phyloP scores from a whole-genome alignment of 2,113 vertebrate species.

The Malurus cyaneus region DNA sequence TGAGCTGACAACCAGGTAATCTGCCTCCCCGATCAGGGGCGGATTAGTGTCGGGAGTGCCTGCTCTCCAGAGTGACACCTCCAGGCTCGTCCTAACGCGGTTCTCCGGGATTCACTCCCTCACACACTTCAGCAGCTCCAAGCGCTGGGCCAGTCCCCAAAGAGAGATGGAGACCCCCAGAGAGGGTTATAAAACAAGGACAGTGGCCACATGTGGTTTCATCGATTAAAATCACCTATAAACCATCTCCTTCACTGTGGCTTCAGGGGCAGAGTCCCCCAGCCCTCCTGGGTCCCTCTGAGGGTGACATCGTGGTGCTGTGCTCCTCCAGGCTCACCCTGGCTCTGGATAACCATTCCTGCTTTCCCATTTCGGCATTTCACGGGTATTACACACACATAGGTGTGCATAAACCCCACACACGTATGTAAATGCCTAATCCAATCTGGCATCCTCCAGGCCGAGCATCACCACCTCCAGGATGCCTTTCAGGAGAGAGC shows the following conservation, averaged over 20 bases:
- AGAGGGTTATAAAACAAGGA: not conserved
- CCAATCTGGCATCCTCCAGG: not conserved
- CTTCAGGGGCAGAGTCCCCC: not conserved
- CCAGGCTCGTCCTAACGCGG: not conserved
- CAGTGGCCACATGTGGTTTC: not conserved
- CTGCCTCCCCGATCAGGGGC: not conserved
- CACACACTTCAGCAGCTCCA: constrained; percentile 49
- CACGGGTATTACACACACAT: too few relatives aligned
- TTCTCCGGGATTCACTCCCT: not conserved
- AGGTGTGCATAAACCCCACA: not conserved
- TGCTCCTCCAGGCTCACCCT: not conserved
- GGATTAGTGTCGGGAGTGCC: constrained; percentile 19
- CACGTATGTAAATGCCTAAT: rapidly evolving
- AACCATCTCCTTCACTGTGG: not conserved
- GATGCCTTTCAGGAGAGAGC: not conserved
- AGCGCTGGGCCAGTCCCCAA: constrained; percentile 61
- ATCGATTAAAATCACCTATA: rapidly evolving
- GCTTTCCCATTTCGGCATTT: not conserved
- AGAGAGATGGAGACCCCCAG: not conserved
- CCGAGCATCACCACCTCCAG: not conserved
- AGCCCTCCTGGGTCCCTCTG: not conserved
- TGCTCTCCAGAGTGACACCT: not conserved
- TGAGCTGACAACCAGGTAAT: not conserved
- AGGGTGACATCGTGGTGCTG: not conserved
- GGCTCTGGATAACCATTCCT: not conserved